Conservation (phyloP, 2,888 invertebrate species). For the Folsomia manolachei region DNA sequence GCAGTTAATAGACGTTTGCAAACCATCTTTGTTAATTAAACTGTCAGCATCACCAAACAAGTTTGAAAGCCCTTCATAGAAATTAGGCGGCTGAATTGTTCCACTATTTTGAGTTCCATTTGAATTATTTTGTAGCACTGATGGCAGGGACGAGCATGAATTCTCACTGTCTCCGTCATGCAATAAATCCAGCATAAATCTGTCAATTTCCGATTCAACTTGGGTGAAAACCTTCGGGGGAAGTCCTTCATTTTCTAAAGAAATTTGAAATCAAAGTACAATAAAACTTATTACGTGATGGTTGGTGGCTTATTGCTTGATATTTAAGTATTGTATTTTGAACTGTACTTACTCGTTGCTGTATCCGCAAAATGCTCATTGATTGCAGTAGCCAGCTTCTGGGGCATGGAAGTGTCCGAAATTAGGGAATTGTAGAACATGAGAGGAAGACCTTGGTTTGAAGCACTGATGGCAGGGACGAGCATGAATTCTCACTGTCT, state of each 20-base stretch:
- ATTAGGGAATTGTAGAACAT: conserved; percentile 29
- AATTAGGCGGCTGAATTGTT: no score
- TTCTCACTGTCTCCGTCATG: conserved; percentile 9
- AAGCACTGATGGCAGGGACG: background rate
- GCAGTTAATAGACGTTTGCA: no score
- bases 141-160: background rate
- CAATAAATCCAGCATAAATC: conserved; percentile 32
- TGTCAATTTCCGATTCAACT: conserved; percentile 22
- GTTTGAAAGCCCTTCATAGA: background rate
- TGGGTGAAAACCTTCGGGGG: background rate
- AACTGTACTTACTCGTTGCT: conserved; percentile 20
- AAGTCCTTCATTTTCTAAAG: background rate
- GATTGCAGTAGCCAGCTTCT: conserved; percentile 30
- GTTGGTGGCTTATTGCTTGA: no score
- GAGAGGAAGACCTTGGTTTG: conserved; percentile 19
- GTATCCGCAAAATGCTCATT: conserved; percentile 30
- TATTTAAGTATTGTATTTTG: no score
- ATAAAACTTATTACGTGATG: no score
- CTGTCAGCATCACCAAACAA: background rate
- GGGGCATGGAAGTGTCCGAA: conserved; percentile 19
- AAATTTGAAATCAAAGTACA: no score
- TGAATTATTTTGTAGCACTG: conserved; percentile 11
- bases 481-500: background rate
- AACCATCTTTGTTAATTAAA: no score
- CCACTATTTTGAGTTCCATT: no score